Evolutionary conservation across 2,888 invertebrate genomes (phyloP), one percentile per base, ranked within the genome.

Genomic region (Conops quadrifasciatus): DNA sequence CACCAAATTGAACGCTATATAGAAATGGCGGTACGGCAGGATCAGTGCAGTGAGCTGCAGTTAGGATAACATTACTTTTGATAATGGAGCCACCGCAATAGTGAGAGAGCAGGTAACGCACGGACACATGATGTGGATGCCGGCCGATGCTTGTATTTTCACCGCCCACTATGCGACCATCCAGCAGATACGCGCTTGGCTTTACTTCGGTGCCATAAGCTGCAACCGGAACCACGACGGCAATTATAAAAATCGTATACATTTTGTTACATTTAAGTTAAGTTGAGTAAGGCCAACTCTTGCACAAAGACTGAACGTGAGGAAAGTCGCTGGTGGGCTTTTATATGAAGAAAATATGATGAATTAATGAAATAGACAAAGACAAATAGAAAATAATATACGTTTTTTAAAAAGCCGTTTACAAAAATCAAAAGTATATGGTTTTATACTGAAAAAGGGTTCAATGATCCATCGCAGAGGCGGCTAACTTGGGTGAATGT

Each of bases 71-170:
- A 28, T 75, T 76, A 56, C 75, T 72, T 0, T 75, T 77, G 3
- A 81, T 74, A 56, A 83, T 78, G 72, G 80, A 79, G 2, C 80
- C 82, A n/a, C 82, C 83, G 64, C 82, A 82, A 2, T 60, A 30
- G 59, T 73, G 73, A n/a, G 21, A 36, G 9, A 51, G 53, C 16
- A 56, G 51, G 2, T 71, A 3, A 19, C 73, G 70, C 1, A 78
- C 21, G 0, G 78, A 78, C 0, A 75, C 70, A 59, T 76, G 77
- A 51, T 75, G 70, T 0, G 78, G 74, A 60, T 47, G 67, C 1
- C 67, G 15, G 1, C 67, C 58, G 49, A 77, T 75, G 2, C 11
- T 59, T 2, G 77, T 69, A 36, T 66, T 62, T 30, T 63, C 45
- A 15, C 78, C 78, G 13, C 77, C 77, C n/a, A 76, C 70, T 71